Conservation (phyloP, 2,888 invertebrate genomes). For the Parnassius orleans region DNA sequence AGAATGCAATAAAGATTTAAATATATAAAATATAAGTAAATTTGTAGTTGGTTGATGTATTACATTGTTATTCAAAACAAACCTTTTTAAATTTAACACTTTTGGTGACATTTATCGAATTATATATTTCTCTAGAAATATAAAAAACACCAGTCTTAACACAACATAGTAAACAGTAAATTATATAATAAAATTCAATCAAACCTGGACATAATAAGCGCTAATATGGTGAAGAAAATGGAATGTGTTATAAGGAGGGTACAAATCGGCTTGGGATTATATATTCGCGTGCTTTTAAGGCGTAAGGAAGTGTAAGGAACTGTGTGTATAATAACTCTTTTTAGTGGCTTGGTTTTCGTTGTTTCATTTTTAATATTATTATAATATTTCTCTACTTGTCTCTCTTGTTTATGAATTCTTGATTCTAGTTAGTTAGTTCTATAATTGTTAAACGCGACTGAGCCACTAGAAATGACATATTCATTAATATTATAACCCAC, state of each 20-base stretch:
- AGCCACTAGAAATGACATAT: slow-evolving; percentile 13
- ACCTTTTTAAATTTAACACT: too few species aligned
- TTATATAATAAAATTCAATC: slow-evolving; percentile 20
- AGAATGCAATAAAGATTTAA: too few species aligned
- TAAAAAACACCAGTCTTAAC: too few species aligned
- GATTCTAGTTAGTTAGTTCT: too few species aligned
- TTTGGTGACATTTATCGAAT: too few species aligned
- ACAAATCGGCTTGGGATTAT: slow-evolving; percentile 25
- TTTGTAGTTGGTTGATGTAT: too few species aligned
- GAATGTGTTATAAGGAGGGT: slow-evolving; percentile 15
- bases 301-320: slow-evolving; percentile 19
- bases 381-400: too few species aligned
- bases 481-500: slow-evolving; percentile 38
- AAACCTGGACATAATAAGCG: slow-evolving; percentile 1
- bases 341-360: slow-evolving; percentile 13
- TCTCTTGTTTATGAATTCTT: too few species aligned
- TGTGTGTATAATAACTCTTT: slow-evolving; percentile 14
- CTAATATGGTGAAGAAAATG: slow-evolving; percentile 14
- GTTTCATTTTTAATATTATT: not conserved
- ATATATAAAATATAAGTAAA: too few species aligned
- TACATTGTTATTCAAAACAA: too few species aligned
- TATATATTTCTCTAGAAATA: too few species aligned
- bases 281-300: slow-evolving; percentile 17
- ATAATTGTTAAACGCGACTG: not conserved
- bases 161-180: not conserved